Evolutionary conservation across 2,113 vertebrate species (phyloP).

Genomic region (Bucco capensis): DNA sequence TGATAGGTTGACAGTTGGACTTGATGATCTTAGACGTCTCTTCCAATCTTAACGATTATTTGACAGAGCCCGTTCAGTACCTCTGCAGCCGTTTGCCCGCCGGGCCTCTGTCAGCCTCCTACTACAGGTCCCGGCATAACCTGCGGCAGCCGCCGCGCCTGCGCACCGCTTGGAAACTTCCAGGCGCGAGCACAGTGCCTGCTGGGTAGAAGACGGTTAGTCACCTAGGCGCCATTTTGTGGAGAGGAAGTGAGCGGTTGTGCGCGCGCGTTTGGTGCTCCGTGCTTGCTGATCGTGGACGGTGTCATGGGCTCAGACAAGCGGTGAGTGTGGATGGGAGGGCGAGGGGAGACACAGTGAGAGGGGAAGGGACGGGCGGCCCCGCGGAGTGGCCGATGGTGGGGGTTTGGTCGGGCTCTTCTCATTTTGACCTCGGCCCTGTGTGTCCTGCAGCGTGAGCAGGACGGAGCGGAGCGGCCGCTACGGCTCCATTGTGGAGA

Average conservation of each 20-base stretch:
- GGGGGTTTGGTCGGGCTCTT: background rate
- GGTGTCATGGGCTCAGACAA: constrained; percentile 90
- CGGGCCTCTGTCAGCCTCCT: no score
- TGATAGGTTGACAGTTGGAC: no score
- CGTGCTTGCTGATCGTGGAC: background rate
- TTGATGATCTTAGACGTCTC: no score
- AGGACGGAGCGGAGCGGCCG: constrained; percentile 93
- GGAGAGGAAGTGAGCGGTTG: background rate
- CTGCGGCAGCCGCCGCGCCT: background rate
- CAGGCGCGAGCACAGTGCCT: constrained; percentile 15
- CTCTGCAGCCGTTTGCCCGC: no score
- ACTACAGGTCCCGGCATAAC: constrained; percentile 43
- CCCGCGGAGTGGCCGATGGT: no score
- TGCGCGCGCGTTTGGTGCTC: background rate
- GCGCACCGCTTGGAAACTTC: constrained; percentile 36
- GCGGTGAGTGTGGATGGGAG: constrained; percentile 73
- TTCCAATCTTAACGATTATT: no score
- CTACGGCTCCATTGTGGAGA: constrained; percentile 89
- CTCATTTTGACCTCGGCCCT: background rate
- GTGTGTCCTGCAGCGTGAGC: constrained; percentile 78
- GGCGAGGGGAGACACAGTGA: background rate
- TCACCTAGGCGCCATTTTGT: constrained; percentile 76
- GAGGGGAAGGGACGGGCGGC: no score
- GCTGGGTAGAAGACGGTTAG: constrained; percentile 76
- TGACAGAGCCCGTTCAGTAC: no score